phyloP scores from a whole-genome alignment of 2,888 invertebrate genomes.

The Apamea epomidion region DNA sequence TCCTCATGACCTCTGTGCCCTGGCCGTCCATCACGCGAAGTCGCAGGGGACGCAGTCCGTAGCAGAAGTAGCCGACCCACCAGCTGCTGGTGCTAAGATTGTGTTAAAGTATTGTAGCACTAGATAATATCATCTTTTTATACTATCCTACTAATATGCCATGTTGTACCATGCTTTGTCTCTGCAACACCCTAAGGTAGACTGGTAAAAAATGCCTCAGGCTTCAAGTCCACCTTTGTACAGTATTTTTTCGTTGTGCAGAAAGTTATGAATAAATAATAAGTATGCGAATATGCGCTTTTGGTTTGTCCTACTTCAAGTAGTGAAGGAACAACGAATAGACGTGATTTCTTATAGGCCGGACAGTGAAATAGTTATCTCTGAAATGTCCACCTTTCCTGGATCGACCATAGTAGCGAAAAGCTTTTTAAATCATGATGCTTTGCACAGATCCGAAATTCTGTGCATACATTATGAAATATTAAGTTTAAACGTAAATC shows the following conservation, averaged over 20 bases:
- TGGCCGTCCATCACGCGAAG: conserved; percentile 76
- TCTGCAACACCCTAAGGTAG: neutral
- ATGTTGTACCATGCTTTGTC: neutral
- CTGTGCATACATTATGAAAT: too few relatives aligned
- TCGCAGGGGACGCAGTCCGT: conserved; percentile 81
- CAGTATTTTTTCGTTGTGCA: neutral
- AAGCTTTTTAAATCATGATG: too few relatives aligned
- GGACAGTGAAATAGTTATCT: neutral
- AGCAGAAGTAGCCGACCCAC: conserved; percentile 86
- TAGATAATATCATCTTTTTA: neutral
- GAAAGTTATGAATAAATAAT: neutral
- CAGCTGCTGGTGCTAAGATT: conserved; percentile 72
- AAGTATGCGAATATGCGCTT: neutral
- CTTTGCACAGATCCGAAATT: too few relatives aligned
- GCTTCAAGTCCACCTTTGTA: neutral
- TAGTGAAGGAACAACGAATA: neutral
- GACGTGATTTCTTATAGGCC: neutral
- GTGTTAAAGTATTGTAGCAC: neutral
- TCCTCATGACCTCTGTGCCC: conserved; percentile 92
- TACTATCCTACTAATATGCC: neutral
- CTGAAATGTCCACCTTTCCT: neutral
- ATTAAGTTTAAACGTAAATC: too few relatives aligned
- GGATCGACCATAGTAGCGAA: neutral
- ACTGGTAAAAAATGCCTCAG: neutral
- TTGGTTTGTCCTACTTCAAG: neutral